Conservation (phyloP, 2,113 vertebrate genomes). For the Amphilophus citrinellus region DNA sequence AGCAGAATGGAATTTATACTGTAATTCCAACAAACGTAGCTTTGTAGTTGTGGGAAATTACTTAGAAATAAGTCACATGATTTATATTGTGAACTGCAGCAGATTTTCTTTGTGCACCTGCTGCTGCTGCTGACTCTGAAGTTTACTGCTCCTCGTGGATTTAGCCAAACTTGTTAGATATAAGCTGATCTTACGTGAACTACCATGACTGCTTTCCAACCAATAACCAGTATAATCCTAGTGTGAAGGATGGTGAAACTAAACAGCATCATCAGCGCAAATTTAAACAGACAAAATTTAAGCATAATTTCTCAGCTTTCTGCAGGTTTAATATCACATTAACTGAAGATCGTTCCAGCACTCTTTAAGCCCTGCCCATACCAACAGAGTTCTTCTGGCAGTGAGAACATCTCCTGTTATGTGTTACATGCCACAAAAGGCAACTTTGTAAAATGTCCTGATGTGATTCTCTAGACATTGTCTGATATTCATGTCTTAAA, state of each 20-base stretch:
- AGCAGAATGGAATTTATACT: too few species aligned
- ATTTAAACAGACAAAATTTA: neutral
- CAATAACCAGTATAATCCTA: neutral
- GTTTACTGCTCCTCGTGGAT: neutral
- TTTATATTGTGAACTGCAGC: neutral
- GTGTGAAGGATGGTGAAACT: neutral
- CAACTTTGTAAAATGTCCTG: neutral
- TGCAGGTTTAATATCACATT: neutral
- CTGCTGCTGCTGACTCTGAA: neutral
- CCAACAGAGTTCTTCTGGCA: neutral
- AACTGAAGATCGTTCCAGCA: neutral
- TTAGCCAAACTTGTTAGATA: neutral
- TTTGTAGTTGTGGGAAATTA: too few species aligned
- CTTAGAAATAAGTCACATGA: neutral
- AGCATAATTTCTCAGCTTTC: rapidly evolving
- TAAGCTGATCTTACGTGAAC: neutral
- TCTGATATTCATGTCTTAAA: neutral
- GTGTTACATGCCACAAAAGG: neutral
- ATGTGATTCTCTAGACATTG: neutral
- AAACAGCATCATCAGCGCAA: neutral
- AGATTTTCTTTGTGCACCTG: neutral
- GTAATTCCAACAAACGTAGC: too few species aligned
- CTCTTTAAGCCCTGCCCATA: neutral
- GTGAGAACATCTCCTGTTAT: neutral
- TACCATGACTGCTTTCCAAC: neutral